Evolutionary conservation across 2,888 invertebrate genomes (phyloP).

Genomic region (Drosophila prolongata): DNA sequence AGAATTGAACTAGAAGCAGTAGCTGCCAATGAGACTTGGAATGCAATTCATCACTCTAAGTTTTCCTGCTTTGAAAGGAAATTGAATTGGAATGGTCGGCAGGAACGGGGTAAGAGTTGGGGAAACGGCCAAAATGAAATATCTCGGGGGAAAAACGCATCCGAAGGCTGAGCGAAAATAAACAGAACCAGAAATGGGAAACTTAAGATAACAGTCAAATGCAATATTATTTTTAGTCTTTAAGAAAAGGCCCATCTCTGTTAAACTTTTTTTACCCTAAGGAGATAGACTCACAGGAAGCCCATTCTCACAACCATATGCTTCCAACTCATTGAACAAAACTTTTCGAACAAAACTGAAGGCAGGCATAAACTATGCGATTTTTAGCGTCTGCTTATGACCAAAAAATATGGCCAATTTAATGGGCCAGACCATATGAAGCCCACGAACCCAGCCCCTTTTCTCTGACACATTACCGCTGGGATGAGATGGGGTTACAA

Average conservation of each 20-base stretch:
- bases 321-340: slow-evolving; percentile 38
- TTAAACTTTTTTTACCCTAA: background rate
- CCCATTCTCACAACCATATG: slow-evolving; percentile 2
- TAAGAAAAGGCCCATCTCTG: background rate
- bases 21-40: slow-evolving; percentile 5
- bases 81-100: slow-evolving; percentile 10
- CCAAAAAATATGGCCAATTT: slow-evolving; percentile 71
- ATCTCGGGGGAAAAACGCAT: background rate
- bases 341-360: slow-evolving; percentile 13
- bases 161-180: background rate
- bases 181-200: background rate
- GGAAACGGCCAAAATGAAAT: background rate
- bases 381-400: slow-evolving; percentile 59
- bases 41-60: slow-evolving; percentile 36
- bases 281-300: slow-evolving; percentile 5
- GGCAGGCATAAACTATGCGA: slow-evolving; percentile 55
- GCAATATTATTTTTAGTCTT: background rate
- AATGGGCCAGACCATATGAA: slow-evolving; percentile 54
- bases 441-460: slow-evolving; percentile 24
- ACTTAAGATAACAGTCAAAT: background rate
- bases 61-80: slow-evolving; percentile 12
- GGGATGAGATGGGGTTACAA: background rate
- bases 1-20: slow-evolving; percentile 2
- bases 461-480: slow-evolving; percentile 15
- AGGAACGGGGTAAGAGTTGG: background rate